These are phyloP conservation scores for Mythimna loreyi DNA, from an alignment of 2,888 invertebrate genomes.

Conservation along the genomic window DNA sequence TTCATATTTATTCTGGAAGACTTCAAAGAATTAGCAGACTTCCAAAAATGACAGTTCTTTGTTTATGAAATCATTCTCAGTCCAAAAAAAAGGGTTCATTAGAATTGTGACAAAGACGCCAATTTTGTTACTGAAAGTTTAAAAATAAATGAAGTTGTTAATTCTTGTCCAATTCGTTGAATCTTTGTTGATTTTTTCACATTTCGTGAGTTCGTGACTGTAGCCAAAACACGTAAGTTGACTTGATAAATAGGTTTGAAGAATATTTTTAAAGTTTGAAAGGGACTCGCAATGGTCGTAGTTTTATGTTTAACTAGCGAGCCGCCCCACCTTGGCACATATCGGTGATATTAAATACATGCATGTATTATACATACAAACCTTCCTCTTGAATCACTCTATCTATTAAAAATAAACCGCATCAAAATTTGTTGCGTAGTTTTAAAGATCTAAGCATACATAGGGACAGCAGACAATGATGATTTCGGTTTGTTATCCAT, in stretches of 20 bases:
- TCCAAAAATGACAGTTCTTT: constrained; percentile 35
- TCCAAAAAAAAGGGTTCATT: constrained; percentile 25
- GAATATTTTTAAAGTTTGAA: constrained; percentile 2
- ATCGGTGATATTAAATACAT: too few species aligned
- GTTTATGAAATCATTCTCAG: constrained; percentile 32
- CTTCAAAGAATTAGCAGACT: constrained; percentile 45
- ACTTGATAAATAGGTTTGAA: constrained; percentile 29
- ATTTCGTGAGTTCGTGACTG: constrained; percentile 9
- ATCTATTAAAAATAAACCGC: too few species aligned
- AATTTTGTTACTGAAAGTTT: constrained; percentile 1
- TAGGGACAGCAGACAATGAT: too few species aligned
- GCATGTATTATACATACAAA: too few species aligned
- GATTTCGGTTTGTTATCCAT: not conserved
- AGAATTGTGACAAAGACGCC: constrained; percentile 24
- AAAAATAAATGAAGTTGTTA: constrained; percentile 39
- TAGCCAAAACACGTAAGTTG: constrained; percentile 34
- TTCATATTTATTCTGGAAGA: constrained; percentile 34
- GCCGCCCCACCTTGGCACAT: too few species aligned
- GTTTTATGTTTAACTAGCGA: too few species aligned
- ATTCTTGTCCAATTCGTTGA: constrained; percentile 40
- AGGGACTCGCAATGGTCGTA: not conserved
- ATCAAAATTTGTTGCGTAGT: too few species aligned
- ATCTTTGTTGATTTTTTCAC: constrained; percentile 16
- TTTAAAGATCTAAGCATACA: too few species aligned
- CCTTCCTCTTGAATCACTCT: too few species aligned